phyloP scores from a whole-genome alignment of 2,888 invertebrate species.

The Automeris io region DNA sequence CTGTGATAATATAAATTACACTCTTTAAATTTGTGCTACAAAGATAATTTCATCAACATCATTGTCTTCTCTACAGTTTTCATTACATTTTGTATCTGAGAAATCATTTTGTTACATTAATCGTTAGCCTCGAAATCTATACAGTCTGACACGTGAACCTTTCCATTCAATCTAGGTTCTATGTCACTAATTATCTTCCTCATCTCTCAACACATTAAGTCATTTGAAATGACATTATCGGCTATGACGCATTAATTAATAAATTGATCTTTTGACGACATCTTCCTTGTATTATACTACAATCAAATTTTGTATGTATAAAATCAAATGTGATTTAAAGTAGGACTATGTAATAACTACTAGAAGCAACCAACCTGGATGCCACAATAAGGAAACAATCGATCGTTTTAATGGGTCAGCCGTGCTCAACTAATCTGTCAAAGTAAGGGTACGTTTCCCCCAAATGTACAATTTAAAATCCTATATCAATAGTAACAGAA shows the following conservation, averaged over 20 bases:
- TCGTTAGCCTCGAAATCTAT: not conserved
- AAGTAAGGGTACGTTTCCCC: conserved; percentile 42
- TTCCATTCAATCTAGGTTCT: conserved; percentile 9
- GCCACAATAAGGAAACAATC: conserved; percentile 74
- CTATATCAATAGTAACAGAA: conserved; percentile 39
- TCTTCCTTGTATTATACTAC: conserved; percentile 20
- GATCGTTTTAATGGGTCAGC: conserved; percentile 76
- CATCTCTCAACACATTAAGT: conserved; percentile 15
- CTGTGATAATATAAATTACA: no score
- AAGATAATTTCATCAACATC: not conserved
- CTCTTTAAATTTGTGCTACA: not conserved
- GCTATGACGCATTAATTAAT: conserved; percentile 19
- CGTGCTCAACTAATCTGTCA: conserved; percentile 69
- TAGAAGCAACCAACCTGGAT: conserved; percentile 42
- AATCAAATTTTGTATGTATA: conserved; percentile 12
- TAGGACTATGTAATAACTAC: conserved; percentile 56
- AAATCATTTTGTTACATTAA: conserved; percentile 24
- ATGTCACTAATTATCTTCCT: conserved; percentile 11
- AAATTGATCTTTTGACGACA: conserved; percentile 19
- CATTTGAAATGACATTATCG: conserved; percentile 19
- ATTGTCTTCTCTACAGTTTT: not conserved
- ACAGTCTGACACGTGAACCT: conserved; percentile 6
- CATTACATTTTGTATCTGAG: conserved; percentile 45
- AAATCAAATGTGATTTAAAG: conserved; percentile 38
- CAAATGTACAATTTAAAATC: conserved; percentile 46